A percentile compares a stretch with the other conserved stretches of the same genome.
Evolutionary conservation across 1,140 invertebrate species (phyloP).

Genomic region (Drosophila oshimai): DNA sequence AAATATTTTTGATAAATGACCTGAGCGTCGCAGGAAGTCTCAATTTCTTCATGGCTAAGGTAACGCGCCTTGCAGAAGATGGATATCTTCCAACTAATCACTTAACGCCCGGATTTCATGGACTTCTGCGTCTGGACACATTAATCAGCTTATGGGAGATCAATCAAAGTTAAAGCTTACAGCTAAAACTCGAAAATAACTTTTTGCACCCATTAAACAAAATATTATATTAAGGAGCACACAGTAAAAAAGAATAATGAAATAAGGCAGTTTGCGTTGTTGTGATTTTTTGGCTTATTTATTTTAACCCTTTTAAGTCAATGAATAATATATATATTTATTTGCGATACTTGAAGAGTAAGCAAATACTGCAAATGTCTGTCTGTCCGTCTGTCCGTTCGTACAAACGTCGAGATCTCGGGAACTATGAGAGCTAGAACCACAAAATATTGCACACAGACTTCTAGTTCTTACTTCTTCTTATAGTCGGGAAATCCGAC

Average conservation of each 20-base stretch:
- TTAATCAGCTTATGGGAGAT: slow-evolving; percentile 56
- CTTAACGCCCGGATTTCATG: slow-evolving; percentile 6
- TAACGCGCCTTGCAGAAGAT: slow-evolving; percentile 5
- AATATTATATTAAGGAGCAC: neutral
- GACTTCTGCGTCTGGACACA: slow-evolving; percentile 8
- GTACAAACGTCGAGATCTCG: no score
- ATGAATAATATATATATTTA: no score
- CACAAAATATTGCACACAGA: no score
- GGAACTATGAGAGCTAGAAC: no score
- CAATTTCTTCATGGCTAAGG: slow-evolving; percentile 19
- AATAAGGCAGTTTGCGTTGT: no score
- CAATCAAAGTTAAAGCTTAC: slow-evolving; percentile 46
- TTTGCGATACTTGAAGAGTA: no score
- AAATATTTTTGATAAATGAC: slow-evolving; percentile 46
- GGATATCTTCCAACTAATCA: slow-evolving; percentile 44
- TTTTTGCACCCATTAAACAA: neutral
- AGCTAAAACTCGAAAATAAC: neutral
- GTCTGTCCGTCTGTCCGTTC: no score
- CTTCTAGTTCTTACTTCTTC: no score
- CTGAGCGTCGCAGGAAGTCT: neutral
- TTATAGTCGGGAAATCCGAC: no score
- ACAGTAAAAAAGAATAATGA: neutral
- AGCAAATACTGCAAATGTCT: no score
- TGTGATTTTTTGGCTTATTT: no score
- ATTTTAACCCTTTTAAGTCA: no score